Evolutionary conservation across 2,888 invertebrate genomes (phyloP), one percentile per base, ranked within the genome.

Genomic region (Drosophila mercatorum): DNA sequence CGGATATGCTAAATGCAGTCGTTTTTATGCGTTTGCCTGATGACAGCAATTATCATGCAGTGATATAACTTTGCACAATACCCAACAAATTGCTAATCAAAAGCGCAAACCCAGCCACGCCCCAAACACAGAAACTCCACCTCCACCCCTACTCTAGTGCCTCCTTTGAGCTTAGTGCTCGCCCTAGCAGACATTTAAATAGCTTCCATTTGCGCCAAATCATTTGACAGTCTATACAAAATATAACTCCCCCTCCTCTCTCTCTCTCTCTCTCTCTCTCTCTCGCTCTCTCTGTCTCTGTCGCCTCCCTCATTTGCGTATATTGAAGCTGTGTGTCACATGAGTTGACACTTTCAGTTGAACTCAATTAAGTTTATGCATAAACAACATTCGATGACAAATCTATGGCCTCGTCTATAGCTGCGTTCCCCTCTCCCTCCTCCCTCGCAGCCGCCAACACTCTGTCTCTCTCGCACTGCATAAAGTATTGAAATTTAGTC

Each of bases 271-370:
- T 28, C 26, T 36, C 8, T 28, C 3, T 46, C 22, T 8, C n/a
- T 8, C 10, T 7, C 11, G 2, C 40, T 6, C 41, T 8, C 0
- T 7, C 8, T 11, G 14, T 26, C 40, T 46, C 11, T 22, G n/a
- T 34, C 17, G 2, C 38, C 44, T 28, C 3, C 12, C 60, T 72
- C 64, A 81, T 74, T 86, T 81, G 83, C 68, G 62, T 67, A 46
- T 68, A 55, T 52, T 63, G 68, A 73, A 72, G 80, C 74, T 86
- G 78, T 73, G 80, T 76, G 72, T 72, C 90, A 78, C 78, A 85
- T 81, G 90, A 82, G 78, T 88, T 90, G 91, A 90, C 90, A 89
- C 91, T 90, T 90, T 86, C 91, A 90, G 83, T 90, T 90, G 91
- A 90, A 91, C 90, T 82, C 90, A 90, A 90, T 90, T 90, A 90